These are phyloP conservation scores for Drosophila ambigua DNA, from an alignment of 1,140 invertebrate species.

Conservation along the genomic window DNA sequence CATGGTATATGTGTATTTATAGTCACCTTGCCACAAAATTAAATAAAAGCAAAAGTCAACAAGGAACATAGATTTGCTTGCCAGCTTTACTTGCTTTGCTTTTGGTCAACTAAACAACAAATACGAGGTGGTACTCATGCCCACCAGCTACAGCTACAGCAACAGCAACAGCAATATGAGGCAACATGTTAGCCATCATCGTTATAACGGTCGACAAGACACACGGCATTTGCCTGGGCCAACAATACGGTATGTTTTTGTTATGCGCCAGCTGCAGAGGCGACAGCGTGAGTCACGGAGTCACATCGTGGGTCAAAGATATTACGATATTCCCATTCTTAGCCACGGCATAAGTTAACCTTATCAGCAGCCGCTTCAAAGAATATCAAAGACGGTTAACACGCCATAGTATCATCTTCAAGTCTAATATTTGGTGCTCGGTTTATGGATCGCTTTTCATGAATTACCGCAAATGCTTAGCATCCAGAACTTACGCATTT, in stretches of 20 bases:
- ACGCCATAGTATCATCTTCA: too few relatives aligned
- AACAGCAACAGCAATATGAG: constrained; percentile 31
- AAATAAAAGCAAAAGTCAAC: constrained; percentile 82
- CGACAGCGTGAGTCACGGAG: constrained; percentile 45
- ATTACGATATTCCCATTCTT: too few relatives aligned
- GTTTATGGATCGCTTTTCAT: too few relatives aligned
- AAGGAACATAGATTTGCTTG: constrained; percentile 80
- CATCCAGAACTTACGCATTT: too few relatives aligned
- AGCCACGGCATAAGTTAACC: neutral
- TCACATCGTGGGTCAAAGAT: neutral
- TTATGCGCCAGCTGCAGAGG: constrained; percentile 7
- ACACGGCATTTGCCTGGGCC: constrained; percentile 30
- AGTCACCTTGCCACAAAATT: constrained; percentile 79
- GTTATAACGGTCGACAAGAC: constrained; percentile 67
- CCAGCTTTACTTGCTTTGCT: constrained; percentile 65
- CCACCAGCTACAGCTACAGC: constrained; percentile 15
- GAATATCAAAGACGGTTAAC: too few relatives aligned
- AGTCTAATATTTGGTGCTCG: too few relatives aligned
- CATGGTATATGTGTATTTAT: constrained; percentile 73
- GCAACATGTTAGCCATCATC: constrained; percentile 75
- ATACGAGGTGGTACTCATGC: constrained; percentile 6
- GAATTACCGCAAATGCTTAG: too few relatives aligned
- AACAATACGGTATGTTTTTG: constrained; percentile 40
- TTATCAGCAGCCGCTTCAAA: too few relatives aligned
- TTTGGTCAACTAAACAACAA: constrained; percentile 75